Percentiles rank a stretch among this genome's conserved stretches.
Evolutionary conservation across 2,113 vertebrate genomes (phyloP).

Genomic region (Heptranchias perlo): DNA sequence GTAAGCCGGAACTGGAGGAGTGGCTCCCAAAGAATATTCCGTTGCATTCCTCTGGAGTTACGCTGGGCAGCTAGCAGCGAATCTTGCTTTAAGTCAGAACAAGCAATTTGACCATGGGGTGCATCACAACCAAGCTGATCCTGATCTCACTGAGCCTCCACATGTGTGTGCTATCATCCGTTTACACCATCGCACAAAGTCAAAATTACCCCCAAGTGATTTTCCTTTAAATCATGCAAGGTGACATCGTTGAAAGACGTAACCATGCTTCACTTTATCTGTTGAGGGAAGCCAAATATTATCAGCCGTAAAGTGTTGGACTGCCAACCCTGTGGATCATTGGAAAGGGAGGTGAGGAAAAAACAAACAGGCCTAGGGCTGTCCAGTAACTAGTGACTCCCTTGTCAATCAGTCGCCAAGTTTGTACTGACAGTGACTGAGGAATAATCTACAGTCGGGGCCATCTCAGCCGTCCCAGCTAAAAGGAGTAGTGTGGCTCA

Average conservation of each 20-base stretch:
- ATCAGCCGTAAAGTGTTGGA: not conserved
- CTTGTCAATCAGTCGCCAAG: not conserved
- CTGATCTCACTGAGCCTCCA: not conserved
- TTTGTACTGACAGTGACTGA: not conserved
- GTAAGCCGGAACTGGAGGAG: not conserved
- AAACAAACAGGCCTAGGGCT: not conserved
- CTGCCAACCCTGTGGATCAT: not conserved
- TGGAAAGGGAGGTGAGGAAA: not conserved
- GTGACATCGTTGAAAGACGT: not conserved
- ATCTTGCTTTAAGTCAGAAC: not conserved
- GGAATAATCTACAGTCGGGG: not conserved
- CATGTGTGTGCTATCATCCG: not conserved
- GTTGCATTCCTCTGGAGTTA: not conserved
- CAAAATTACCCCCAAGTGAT: not conserved
- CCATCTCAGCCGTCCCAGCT: not conserved
- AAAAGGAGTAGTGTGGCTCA: conserved; percentile 7
- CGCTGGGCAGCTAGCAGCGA: too few species aligned
- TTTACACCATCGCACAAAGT: not conserved
- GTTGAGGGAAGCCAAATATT: not conserved
- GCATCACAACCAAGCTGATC: not conserved
- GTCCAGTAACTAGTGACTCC: not conserved
- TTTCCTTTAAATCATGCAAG: not conserved
- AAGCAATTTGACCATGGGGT: not conserved
- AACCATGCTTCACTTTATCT: not conserved
- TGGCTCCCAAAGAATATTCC: not conserved